Conservation (phyloP, 64 coral and sea anemone genomes). For the Stichodactyla mertensii region DNA sequence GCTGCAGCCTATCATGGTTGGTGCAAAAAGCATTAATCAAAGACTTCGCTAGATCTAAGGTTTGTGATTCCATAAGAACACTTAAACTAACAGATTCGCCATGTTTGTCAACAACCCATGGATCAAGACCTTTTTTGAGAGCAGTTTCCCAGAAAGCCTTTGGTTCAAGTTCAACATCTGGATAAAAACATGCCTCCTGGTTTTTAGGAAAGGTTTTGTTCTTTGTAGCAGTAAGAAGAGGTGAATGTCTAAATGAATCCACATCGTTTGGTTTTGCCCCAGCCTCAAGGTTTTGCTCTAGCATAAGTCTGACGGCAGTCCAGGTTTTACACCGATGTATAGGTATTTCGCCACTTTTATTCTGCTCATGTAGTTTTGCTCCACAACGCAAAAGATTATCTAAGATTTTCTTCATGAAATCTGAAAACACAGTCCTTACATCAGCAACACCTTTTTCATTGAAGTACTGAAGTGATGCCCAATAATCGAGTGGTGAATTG, state of each 20-base stretch:
- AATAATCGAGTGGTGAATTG: constrained; percentile 9
- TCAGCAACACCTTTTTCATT: background rate
- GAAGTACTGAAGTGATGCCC: background rate
- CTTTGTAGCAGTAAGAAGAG: background rate
- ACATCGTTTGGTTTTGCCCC: background rate
- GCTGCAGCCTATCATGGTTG: background rate
- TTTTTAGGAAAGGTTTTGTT: background rate
- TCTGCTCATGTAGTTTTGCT: background rate
- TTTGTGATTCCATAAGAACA: background rate
- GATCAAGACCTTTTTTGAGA: background rate
- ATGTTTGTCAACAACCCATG: background rate
- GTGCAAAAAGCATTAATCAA: constrained; percentile 2
- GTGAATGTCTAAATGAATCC: background rate
- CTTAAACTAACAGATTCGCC: background rate
- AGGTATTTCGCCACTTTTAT: background rate
- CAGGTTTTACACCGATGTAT: background rate
- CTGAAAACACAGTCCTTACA: background rate
- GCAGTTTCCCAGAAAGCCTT: background rate
- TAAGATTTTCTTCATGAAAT: background rate
- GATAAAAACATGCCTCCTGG: background rate
- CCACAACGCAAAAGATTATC: background rate
- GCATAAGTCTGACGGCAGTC: background rate
- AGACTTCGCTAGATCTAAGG: background rate
- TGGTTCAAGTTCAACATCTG: background rate
- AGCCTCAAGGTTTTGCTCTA: background rate